Percentiles rank a stretch among this genome's conserved stretches.
Evolutionary conservation across 2,113 vertebrate genomes (phyloP).

Genomic region (Tonatia bakeri): DNA sequence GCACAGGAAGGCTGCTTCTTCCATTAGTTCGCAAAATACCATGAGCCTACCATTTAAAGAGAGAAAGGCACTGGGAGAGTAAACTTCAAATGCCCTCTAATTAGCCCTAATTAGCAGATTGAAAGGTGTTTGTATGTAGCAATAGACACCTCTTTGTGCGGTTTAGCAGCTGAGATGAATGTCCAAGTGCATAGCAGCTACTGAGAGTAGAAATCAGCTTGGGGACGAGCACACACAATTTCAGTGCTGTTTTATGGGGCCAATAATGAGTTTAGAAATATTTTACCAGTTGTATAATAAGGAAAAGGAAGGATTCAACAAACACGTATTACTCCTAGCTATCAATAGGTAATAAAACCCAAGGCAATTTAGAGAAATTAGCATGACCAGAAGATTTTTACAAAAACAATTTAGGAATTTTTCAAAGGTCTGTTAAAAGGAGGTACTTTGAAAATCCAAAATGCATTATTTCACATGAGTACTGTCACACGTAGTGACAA

Average conservation of each 20-base stretch:
- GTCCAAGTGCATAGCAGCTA: background rate
- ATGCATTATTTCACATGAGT: background rate
- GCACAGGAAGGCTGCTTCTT: background rate
- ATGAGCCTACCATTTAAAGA: constrained; percentile 43
- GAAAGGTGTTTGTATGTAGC: constrained; percentile 51
- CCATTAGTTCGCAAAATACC: constrained; percentile 31
- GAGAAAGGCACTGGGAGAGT: constrained; percentile 18
- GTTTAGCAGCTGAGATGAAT: constrained; percentile 36
- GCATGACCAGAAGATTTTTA: background rate
- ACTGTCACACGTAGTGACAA: background rate
- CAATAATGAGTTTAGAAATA: background rate
- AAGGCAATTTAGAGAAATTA: background rate
- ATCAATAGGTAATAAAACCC: constrained; percentile 5
- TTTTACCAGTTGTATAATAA: background rate
- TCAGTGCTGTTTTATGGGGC: background rate
- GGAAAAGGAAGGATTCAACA: constrained; percentile 7
- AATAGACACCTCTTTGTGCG: constrained; percentile 41
- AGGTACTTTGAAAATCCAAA: background rate
- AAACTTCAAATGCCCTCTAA: constrained; percentile 59
- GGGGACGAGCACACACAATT: background rate
- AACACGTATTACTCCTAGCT: background rate
- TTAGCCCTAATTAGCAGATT: constrained; percentile 61
- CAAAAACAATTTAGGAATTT: background rate
- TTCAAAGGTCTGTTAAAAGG: background rate
- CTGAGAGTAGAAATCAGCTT: background rate